phyloP scores from a whole-genome alignment of 2,113 vertebrate genomes.

The Zosterops lateralis region DNA sequence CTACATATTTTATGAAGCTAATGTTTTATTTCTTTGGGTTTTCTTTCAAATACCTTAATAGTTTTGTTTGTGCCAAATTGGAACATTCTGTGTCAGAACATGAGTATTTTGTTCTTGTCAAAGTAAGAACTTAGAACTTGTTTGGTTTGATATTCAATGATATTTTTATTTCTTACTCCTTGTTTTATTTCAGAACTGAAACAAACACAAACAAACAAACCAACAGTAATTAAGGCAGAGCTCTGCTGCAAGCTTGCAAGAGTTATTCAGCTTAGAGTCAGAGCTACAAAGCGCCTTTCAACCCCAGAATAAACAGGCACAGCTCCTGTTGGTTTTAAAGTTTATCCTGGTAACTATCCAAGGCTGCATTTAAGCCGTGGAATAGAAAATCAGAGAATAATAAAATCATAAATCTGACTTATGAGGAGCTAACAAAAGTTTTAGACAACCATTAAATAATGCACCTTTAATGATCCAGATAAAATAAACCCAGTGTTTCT shows the following conservation, averaged over 20 bases:
- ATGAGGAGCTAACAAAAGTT: neutral
- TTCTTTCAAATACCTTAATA: constrained; percentile 34
- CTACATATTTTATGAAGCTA: neutral
- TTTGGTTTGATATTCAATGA: neutral
- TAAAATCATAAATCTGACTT: neutral
- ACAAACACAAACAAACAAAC: neutral
- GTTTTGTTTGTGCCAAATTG: constrained; percentile 24
- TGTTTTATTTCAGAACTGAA: neutral
- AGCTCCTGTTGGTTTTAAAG: neutral
- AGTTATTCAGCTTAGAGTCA: neutral
- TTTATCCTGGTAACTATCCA: constrained; percentile 33
- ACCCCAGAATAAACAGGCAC: neutral
- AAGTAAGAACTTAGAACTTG: neutral
- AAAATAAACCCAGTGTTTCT: neutral
- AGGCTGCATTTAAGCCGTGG: neutral
- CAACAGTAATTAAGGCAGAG: neutral
- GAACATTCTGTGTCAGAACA: constrained; percentile 23
- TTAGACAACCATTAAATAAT: constrained; percentile 7
- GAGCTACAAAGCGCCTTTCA: neutral
- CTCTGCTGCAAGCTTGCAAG: neutral
- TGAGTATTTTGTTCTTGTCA: neutral
- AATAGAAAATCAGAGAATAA: neutral
- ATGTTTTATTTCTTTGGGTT: constrained; percentile 21
- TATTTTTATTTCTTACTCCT: neutral
- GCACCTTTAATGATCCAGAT: neutral